Conservation (phyloP, 2,888 invertebrate genomes). For the Drosophila hamatofila region DNA sequence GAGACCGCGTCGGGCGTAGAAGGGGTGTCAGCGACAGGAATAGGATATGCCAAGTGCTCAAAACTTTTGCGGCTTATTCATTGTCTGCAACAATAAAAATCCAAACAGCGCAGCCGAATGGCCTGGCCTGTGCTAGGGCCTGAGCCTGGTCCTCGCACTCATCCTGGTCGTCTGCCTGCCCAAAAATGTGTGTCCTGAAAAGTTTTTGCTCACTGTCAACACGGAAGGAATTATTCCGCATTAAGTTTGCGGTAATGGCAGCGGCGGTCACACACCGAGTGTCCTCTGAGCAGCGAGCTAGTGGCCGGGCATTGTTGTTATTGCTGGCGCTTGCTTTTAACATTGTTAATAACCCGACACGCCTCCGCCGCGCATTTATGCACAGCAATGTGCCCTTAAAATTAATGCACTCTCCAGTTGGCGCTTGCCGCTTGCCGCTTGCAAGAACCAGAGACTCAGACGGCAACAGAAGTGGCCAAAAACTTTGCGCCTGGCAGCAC, state of each 20-base stretch:
- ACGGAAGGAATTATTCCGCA: conserved; percentile 82
- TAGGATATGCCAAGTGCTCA: conserved; percentile 78
- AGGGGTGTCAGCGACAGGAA: conserved; percentile 54
- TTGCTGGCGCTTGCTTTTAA: conserved; percentile 70
- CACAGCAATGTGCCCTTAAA: conserved; percentile 79
- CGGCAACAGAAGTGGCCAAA: conserved; percentile 71
- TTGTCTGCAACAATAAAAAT: conserved; percentile 71
- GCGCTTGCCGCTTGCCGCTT: conserved; percentile 28
- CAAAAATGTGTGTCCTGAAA: conserved; percentile 69
- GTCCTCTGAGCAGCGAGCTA: conserved; percentile 25
- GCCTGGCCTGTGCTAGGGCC: conserved; percentile 5
- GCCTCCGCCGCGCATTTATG: conserved; percentile 71
- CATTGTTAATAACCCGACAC: conserved; percentile 79
- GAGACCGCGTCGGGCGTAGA: neutral
- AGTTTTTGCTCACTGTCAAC: conserved; percentile 80
- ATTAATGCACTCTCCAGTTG: conserved; percentile 67
- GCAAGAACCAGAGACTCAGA: conserved; percentile 44
- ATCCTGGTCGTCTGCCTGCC: conserved; percentile 27
- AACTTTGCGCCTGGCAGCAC: conserved; percentile 43
- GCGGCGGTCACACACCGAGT: conserved; percentile 66
- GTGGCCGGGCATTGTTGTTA: conserved; percentile 33
- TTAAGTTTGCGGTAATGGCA: conserved; percentile 82
- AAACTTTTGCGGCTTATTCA: conserved; percentile 79
- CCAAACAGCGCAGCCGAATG: conserved; percentile 31
- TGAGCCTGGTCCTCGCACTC: conserved; percentile 10